phyloP scores from a whole-genome alignment of 2,113 vertebrate genomes.

The Corythoichthys haematopterus region DNA sequence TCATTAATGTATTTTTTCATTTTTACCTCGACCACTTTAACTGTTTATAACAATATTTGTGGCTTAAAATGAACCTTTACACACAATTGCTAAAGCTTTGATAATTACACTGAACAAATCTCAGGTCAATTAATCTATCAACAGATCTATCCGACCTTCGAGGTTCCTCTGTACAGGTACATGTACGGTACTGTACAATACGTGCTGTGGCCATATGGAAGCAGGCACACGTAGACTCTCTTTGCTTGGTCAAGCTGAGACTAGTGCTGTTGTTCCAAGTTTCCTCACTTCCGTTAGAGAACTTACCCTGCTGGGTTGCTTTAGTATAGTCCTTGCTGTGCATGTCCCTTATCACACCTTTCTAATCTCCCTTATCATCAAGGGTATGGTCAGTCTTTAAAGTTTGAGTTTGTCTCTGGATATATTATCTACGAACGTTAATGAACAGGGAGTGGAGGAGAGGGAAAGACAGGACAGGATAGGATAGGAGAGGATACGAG shows the following conservation, averaged over 20 bases:
- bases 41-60: background rate
- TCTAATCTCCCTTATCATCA: constrained; percentile 8
- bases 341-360: constrained; percentile 25
- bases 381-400: background rate
- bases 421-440: background rate
- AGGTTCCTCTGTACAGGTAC: background rate
- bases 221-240: constrained; percentile 43
- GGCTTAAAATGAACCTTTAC: background rate
- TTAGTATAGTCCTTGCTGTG: constrained; percentile 34
- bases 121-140: background rate
- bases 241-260: constrained; percentile 42
- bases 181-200: background rate
- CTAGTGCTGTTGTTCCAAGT: constrained; percentile 50
- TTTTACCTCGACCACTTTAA: background rate
- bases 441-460: background rate
- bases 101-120: background rate
- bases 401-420: background rate
- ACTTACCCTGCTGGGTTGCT: constrained; percentile 44
- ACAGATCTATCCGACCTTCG: background rate
- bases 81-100: background rate
- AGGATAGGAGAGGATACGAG: background rate
- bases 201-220: constrained; percentile 52
- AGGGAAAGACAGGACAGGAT: background rate
- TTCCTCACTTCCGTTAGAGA: constrained; percentile 49
- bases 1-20: background rate